Base-by-base conservation (phyloP, 2,888 invertebrate genomes). In the Synergus umbraculus region DNA sequence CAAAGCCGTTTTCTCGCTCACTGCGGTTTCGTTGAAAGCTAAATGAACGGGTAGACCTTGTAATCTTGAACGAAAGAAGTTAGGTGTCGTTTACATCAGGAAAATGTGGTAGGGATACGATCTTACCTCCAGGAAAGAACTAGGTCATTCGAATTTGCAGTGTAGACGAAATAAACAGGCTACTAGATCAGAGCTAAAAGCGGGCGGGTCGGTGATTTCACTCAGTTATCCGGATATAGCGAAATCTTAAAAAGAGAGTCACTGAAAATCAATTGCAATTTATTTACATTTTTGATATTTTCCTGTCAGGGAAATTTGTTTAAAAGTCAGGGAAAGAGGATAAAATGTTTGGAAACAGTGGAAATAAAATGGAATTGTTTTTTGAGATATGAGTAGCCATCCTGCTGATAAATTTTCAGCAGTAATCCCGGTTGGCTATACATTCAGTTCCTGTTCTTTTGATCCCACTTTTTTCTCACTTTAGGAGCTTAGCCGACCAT, bases 401-500 rank as follows among this genome's bases (percentile, higher is more conserved):
- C 8, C n/a, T n/a, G 12, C 54, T 54, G 54, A 73, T 73, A 73
- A 73, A 73, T 73, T 54, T 73, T 29, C 29, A 29, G 54, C n/a
- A 49, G 49, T 54, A 73, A 73, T 73, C 49, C 73, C n/a, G 37
- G 73, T 15, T n/a, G 41, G 37, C 37, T 37, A 12, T 73, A 73
- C 9, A 54, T 73, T 49, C n/a, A 73, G 49, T 54, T 54, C 10
- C 37, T 49, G 73, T 41, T 37, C 78, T 73, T 78, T 78, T 78
- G 78, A 78, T 78, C 73, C 22, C 64, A 76, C 73, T 76, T 78
- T 69, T 69, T 69, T 37, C 63, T 78, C 49, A 22, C 58, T 49
- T 46, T 63, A 64, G 60, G 64, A 73, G 78, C 58, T 41, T 43
- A 49, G 46, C 46, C 46, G 46, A 64, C 37, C 73, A 49, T 37